A percentile compares a stretch with the other conserved stretches of the same genome.
These are phyloP conservation scores for Drosophila koepferae DNA, from an alignment of 2,888 invertebrate genomes.

Conservation along the genomic window DNA sequence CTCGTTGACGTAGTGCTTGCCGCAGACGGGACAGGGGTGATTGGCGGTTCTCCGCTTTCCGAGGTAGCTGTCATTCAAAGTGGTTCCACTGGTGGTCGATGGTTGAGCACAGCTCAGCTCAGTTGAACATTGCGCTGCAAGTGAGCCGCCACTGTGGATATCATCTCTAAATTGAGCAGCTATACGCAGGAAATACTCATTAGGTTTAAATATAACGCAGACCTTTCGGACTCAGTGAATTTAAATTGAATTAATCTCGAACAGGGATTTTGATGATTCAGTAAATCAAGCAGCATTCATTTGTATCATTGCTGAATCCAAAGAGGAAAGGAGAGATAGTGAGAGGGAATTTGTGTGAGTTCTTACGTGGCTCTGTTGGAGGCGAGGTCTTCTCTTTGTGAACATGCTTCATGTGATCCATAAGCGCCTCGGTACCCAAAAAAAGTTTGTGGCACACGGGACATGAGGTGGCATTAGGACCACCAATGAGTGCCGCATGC, in stretches of 20 bases:
- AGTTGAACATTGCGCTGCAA: slow-evolving; percentile 47
- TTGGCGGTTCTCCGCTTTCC: slow-evolving; percentile 97
- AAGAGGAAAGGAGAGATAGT: neutral
- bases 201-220: neutral
- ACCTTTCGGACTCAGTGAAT: neutral
- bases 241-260: neutral
- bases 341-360: neutral
- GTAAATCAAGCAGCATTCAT: neutral
- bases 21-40: slow-evolving; percentile 97
- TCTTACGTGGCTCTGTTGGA: slow-evolving; percentile 56
- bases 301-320: neutral
- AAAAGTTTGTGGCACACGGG: slow-evolving; percentile 97
- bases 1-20: slow-evolving; percentile 98
- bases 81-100: slow-evolving; percentile 75
- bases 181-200: neutral
- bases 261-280: neutral
- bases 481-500: slow-evolving; percentile 96
- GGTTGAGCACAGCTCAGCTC: slow-evolving; percentile 77
- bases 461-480: slow-evolving; percentile 96
- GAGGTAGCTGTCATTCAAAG: slow-evolving; percentile 90
- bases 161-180: slow-evolving; percentile 57
- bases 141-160: slow-evolving; percentile 25
- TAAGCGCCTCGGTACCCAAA: slow-evolving; percentile 95
- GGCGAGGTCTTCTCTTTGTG: slow-evolving; percentile 92
- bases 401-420: slow-evolving; percentile 98